Conservation (phyloP, 2,888 invertebrate genomes). For the Stegana nigrithorax region DNA sequence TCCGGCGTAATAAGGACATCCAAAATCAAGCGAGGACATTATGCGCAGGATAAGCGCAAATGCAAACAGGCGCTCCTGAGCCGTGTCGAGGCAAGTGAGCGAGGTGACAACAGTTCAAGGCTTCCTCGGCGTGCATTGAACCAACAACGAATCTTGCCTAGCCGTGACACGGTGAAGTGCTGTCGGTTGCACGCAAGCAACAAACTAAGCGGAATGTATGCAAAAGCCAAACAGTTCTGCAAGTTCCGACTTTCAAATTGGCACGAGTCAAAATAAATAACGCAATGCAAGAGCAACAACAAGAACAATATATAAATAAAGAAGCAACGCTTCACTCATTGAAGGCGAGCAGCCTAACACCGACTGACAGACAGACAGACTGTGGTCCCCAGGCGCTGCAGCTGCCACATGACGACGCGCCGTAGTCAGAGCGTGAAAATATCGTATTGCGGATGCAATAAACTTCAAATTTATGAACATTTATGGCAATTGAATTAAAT, state of each 20-base stretch:
- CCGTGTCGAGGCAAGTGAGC: too few species aligned
- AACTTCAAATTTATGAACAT: slow-evolving; percentile 55
- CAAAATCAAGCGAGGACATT: neutral
- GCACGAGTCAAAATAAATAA: neutral
- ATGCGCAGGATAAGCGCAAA: neutral
- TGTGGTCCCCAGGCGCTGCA: too few species aligned
- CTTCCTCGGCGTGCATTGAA: neutral
- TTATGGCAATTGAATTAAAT: slow-evolving; percentile 55
- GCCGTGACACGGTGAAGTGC: neutral
- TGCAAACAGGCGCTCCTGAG: neutral
- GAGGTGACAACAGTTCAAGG: slow-evolving; percentile 7
- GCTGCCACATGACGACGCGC: neutral
- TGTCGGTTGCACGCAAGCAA: neutral
- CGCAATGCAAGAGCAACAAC: neutral
- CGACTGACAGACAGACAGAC: neutral
- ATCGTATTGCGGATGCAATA: slow-evolving; percentile 57
- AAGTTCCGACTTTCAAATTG: neutral
- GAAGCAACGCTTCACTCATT: neutral
- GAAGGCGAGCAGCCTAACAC: neutral
- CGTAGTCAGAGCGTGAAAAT: slow-evolving; percentile 39
- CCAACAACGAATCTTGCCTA: neutral
- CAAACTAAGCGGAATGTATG: neutral
- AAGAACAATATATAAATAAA: neutral
- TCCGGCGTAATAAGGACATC: neutral
- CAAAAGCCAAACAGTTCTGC: neutral